Evolutionary conservation across 1,140 invertebrate species (phyloP).

Genomic region (Macrobrachium nipponense): DNA sequence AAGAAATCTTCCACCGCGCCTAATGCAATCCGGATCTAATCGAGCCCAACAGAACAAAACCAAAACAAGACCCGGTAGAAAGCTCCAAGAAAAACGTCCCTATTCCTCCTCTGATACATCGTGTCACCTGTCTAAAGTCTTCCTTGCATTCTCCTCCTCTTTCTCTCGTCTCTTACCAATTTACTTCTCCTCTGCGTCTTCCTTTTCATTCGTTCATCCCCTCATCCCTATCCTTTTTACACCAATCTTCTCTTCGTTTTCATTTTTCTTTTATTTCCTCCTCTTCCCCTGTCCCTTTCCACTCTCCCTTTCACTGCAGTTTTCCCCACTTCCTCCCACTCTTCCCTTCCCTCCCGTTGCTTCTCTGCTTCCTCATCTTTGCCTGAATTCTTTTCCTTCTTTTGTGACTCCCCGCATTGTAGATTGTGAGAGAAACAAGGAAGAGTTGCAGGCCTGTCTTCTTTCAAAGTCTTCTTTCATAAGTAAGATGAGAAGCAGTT

Average conservation of each 20-base stretch:
- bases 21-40: too few species aligned
- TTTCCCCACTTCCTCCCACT: background rate
- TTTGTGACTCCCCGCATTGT: background rate
- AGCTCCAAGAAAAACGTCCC: too few species aligned
- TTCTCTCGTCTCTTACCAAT: background rate
- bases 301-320: background rate
- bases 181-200: background rate
- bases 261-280: background rate
- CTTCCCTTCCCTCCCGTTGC: background rate
- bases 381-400: background rate
- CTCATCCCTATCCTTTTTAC: background rate
- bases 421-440: too few species aligned
- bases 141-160: background rate
- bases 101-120: too few species aligned
- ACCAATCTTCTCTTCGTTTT: background rate
- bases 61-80: too few species aligned
- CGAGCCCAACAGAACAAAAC: too few species aligned
- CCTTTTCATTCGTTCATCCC: background rate
- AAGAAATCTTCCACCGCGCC: too few species aligned
- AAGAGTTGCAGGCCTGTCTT: too few species aligned
- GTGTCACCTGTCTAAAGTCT: too few species aligned
- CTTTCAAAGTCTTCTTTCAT: too few species aligned
- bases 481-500: too few species aligned
- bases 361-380: background rate
- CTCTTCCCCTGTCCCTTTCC: background rate